phyloP scores from a whole-genome alignment of 2,797 vertebrate genomes.

The Pogoniulus pusillus region DNA sequence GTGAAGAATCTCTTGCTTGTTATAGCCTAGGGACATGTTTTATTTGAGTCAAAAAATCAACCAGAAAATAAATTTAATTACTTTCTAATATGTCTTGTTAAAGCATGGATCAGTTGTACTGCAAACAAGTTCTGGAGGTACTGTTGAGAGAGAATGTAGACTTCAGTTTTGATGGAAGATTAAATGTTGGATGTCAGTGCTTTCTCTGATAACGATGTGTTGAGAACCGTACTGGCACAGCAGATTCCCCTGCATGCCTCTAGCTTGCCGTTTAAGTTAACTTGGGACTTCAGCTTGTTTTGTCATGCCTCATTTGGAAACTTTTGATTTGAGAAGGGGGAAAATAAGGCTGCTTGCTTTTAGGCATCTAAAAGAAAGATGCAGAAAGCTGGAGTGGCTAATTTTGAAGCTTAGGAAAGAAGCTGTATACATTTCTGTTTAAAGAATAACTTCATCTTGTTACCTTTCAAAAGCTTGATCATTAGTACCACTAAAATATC shows the following conservation, averaged over 20 bases:
- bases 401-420: background rate
- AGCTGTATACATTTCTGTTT: background rate
- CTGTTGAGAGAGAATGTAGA: background rate
- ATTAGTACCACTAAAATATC: background rate
- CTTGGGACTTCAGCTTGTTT: background rate
- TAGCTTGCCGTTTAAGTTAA: background rate
- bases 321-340: background rate
- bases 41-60: constrained; percentile 47
- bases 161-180: background rate
- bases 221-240: background rate
- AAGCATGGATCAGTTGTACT: background rate
- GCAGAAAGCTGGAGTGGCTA: background rate
- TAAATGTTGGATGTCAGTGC: constrained; percentile 2
- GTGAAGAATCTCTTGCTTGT: constrained; percentile 53
- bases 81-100: constrained; percentile 42
- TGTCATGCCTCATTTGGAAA: constrained; percentile 3
- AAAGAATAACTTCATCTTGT: background rate
- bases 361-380: background rate
- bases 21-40: constrained; percentile 7
- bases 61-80: constrained; percentile 58
- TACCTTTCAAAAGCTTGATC: background rate
- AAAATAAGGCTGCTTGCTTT: background rate
- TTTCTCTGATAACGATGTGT: background rate
- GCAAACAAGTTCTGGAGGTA: background rate
- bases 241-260: background rate